Base-by-base conservation (phyloP, 2,888 invertebrate genomes). In the Ormyrus nitidulus region DNA sequence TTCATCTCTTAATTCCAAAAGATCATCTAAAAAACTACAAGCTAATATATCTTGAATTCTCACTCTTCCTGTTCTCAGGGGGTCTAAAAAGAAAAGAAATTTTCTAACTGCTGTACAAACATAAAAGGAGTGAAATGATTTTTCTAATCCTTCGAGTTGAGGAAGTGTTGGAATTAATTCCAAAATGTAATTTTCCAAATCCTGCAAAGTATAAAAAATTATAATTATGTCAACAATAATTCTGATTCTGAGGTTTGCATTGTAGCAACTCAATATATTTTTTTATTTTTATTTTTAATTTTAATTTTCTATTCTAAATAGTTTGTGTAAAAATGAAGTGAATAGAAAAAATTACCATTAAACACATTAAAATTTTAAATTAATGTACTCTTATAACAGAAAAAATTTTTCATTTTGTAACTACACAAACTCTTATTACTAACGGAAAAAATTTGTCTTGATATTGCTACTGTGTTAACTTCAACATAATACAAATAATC, bases 21-120 rank as follows among this genome's bases (percentile, higher is more conserved):
- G 92, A 91, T 99, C 98, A 89, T 98, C 98, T 1, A 99, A 91
- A 91, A 98, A 96, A 65, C 97, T 96, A 89, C 96, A 97, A 0
- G 97, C 96, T 79, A 99, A 92, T 84, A 99, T 96, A 88, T 98
- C 98, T 75, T 96, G 93, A 85, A 99, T 98, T 85, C 96, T 93
- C 68, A 99, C 96, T 83, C 96, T 93, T 0, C 98, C 97, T 0
- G 97, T 96, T 82, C 96, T 92, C 83, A 97, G 91, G 0, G 97
- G 97, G 89, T 99, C 99, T 11, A 99, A 92, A 89, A 98, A 99
- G 92, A 99, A 99, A 86, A 99, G 94, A 91, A 99, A 98, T 90
- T 98, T 98, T 85, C 98, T 93, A 0, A 98, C 98, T 3, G 98
- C 98, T 0, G 98, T 98, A 89, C 98, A 98, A 34, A 98, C 96